Conservation (phyloP, 1,140 invertebrate species). For the Zeugodacus cucurbitae region DNA sequence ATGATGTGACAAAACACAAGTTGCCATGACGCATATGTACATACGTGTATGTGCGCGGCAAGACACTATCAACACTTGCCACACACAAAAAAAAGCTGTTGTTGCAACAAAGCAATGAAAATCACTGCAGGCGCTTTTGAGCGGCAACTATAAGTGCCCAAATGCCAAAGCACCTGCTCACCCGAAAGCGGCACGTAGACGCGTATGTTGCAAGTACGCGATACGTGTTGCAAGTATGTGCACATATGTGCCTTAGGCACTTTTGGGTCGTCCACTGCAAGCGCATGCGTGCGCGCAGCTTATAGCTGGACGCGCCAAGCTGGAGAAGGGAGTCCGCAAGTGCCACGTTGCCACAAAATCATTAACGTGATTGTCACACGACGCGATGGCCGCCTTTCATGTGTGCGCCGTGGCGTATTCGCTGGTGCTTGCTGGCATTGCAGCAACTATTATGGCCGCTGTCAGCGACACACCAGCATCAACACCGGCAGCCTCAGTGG, state of each 20-base stretch:
- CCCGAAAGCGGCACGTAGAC: slow-evolving; percentile 13
- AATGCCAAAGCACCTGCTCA: slow-evolving; percentile 1
- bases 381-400: slow-evolving; percentile 26
- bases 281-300: slow-evolving; percentile 4
- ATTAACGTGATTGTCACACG: slow-evolving; percentile 41
- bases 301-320: background rate
- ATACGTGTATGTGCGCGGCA: background rate
- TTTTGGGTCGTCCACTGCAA: background rate
- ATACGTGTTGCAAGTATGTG: background rate
- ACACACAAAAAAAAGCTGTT: background rate
- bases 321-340: background rate
- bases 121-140: slow-evolving; percentile 13
- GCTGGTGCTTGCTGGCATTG: background rate
- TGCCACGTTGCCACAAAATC: background rate
- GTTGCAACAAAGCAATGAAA: background rate
- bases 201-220: background rate
- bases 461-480: background rate
- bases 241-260: background rate
- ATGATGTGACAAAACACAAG: slow-evolving; percentile 42
- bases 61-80: slow-evolving; percentile 28
- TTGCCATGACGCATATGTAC: slow-evolving; percentile 8
- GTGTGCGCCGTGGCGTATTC: background rate
- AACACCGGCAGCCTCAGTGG: background rate
- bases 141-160: background rate
- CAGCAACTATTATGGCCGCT: background rate